A percentile compares a stretch with the other conserved stretches of the same genome.
Conservation (phyloP, 2,113 vertebrate species). For the Mesitornis unicolor region DNA sequence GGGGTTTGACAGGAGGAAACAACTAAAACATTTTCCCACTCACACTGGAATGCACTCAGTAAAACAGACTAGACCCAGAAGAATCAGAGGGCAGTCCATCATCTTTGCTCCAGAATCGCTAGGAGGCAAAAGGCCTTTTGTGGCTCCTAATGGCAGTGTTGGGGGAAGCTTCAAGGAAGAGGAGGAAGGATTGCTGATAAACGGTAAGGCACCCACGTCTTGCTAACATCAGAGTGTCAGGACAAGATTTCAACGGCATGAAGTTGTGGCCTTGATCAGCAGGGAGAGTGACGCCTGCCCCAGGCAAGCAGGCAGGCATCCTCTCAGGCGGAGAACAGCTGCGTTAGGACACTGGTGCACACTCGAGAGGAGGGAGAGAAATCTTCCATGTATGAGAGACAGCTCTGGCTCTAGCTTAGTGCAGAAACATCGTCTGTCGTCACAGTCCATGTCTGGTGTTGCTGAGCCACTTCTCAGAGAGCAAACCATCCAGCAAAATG, state of each 20-base stretch:
- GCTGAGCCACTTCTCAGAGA: background rate
- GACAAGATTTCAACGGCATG: background rate
- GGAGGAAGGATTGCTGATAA: background rate
- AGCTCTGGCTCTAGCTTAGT: background rate
- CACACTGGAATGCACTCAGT: background rate
- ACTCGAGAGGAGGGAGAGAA: background rate
- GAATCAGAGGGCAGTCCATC: background rate
- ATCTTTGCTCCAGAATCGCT: background rate
- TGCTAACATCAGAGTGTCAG: background rate
- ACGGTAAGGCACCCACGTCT: background rate
- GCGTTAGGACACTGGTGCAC: background rate
- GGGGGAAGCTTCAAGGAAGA: background rate
- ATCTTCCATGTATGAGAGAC: background rate
- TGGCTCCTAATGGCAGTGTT: background rate
- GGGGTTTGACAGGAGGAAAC: background rate
- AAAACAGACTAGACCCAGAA: background rate
- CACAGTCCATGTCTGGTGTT: background rate
- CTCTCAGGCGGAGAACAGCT: background rate
- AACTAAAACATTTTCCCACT: background rate
- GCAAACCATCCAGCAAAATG: background rate
- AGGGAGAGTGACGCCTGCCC: background rate
- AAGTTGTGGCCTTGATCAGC: background rate
- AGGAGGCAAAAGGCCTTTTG: background rate
- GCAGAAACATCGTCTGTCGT: background rate
- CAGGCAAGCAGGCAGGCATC: background rate